Conservation (phyloP, 1,140 invertebrate species). For the Arion vulgaris region DNA sequence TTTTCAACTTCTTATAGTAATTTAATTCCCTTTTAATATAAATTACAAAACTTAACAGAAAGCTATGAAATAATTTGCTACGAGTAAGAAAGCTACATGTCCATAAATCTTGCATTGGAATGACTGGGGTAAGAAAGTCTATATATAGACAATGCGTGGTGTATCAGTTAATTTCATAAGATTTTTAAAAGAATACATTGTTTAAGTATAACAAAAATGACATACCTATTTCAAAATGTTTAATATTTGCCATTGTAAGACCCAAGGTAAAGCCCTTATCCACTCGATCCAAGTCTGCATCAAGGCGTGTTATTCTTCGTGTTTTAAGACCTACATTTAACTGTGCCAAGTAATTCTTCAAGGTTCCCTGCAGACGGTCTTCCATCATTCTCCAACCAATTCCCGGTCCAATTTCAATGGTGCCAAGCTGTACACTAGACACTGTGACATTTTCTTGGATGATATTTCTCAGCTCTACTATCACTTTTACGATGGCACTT, state of each 20-base stretch:
- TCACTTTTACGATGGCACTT: slow-evolving; percentile 16
- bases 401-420: slow-evolving; percentile 48
- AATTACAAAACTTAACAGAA: too few species aligned
- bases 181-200: too few species aligned
- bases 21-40: too few species aligned
- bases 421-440: slow-evolving; percentile 52
- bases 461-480: slow-evolving; percentile 39
- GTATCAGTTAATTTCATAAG: too few species aligned
- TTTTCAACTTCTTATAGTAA: too few species aligned
- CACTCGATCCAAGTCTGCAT: slow-evolving; percentile 49
- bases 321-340: slow-evolving; percentile 63
- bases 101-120: too few species aligned
- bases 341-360: slow-evolving; percentile 56
- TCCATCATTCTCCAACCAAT: slow-evolving; percentile 63
- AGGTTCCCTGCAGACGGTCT: slow-evolving; percentile 47
- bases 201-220: too few species aligned
- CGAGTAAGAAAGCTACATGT: too few species aligned
- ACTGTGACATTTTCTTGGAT: slow-evolving; percentile 38
- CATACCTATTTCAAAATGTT: slow-evolving; percentile 63
- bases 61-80: too few species aligned
- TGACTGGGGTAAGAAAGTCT: too few species aligned
- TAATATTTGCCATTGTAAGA: slow-evolving; percentile 57
- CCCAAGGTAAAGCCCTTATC: slow-evolving; percentile 57
- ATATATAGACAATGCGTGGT: too few species aligned
- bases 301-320: slow-evolving; percentile 57